Evolutionary conservation across 2,888 invertebrate species (phyloP).

Genomic region (Cryptocephalus moraei): DNA sequence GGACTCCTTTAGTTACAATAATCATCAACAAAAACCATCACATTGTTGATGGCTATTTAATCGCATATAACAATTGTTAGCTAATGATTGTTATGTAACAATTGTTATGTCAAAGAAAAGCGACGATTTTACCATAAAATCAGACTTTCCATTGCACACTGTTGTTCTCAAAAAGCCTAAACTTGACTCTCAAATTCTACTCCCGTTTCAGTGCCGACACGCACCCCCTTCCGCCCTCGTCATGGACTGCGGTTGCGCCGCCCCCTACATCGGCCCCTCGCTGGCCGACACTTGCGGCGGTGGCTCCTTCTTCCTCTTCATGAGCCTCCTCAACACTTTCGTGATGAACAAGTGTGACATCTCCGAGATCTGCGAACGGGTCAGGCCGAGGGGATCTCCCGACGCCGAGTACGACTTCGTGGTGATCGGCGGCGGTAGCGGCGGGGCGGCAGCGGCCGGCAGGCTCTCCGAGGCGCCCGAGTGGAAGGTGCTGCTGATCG

Average conservation of each 20-base stretch:
- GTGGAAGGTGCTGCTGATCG: slow-evolving; percentile 60
- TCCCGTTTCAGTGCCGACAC: no score
- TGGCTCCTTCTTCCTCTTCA: slow-evolving; percentile 52
- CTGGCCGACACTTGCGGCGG: slow-evolving; percentile 47
- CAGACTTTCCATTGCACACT: no score
- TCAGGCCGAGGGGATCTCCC: slow-evolving; percentile 37
- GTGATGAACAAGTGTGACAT: slow-evolving; percentile 47
- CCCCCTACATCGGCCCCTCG: slow-evolving; percentile 43
- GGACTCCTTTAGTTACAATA: no score
- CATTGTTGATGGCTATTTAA: no score
- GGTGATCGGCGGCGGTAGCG: slow-evolving; percentile 56
- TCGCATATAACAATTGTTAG: no score
- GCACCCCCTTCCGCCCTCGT: neutral
- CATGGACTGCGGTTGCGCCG: slow-evolving; percentile 46
- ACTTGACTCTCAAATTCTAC: no score
- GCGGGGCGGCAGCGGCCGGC: slow-evolving; percentile 53
- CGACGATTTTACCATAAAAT: no score
- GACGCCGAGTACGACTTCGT: slow-evolving; percentile 54
- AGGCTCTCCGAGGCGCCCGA: slow-evolving; percentile 52
- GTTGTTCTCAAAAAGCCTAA: no score
- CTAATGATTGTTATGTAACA: no score
- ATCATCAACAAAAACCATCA: no score
- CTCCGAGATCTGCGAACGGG: slow-evolving; percentile 50
- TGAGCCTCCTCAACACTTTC: slow-evolving; percentile 53
- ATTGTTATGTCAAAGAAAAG: no score